These are phyloP conservation scores for Pheosia gnoma DNA, from an alignment of 2,888 invertebrate genomes.

Conservation along the genomic window DNA sequence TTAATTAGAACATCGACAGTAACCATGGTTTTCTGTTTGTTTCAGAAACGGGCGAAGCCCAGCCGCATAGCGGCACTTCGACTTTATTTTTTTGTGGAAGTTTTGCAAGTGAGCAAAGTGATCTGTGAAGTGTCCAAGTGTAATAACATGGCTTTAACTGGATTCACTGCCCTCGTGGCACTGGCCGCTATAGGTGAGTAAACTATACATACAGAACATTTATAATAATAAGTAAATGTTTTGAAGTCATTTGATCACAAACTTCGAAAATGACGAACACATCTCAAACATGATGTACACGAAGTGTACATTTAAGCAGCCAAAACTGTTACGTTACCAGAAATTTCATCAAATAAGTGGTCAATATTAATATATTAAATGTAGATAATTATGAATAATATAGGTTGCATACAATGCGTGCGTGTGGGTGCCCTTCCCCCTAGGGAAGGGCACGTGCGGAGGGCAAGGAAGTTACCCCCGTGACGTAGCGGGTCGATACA, in stretches of 20 bases:
- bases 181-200: slow-evolving; percentile 74
- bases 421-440: too few relatives aligned
- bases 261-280: too few relatives aligned
- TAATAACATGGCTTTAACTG: slow-evolving; percentile 63
- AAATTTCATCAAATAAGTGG: too few relatives aligned
- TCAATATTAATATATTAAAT: too few relatives aligned
- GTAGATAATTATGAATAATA: too few relatives aligned
- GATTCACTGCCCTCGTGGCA: slow-evolving; percentile 73
- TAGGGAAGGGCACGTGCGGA: slow-evolving; percentile 5
- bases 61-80: slow-evolving; percentile 74
- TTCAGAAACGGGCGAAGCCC: slow-evolving; percentile 77
- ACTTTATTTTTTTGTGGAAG: slow-evolving; percentile 52
- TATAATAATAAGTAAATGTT: too few relatives aligned
- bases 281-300: too few relatives aligned
- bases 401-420: too few relatives aligned
- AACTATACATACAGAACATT: background rate
- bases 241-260: too few relatives aligned
- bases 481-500: slow-evolving; percentile 65
- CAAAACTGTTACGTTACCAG: too few relatives aligned
- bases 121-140: slow-evolving; percentile 72
- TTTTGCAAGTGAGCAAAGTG: slow-evolving; percentile 63
- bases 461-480: slow-evolving; percentile 25
- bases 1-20: background rate
- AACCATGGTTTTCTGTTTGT: slow-evolving; percentile 49
- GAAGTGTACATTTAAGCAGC: too few relatives aligned